Base-by-base conservation (phyloP, 2,797 vertebrate species). In the Esox lucius region DNA sequence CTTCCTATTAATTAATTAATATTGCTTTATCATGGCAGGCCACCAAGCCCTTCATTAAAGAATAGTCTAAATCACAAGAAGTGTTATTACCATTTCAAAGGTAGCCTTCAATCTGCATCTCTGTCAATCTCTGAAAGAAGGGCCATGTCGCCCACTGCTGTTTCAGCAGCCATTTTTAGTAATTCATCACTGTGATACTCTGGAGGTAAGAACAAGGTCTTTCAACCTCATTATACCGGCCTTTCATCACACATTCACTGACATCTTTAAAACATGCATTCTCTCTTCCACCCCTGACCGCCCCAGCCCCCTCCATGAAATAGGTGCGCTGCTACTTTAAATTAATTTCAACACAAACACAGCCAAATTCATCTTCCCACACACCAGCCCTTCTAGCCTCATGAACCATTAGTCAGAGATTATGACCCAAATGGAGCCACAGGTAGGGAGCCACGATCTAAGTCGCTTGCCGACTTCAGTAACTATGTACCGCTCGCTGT, bases 51-150 rank as follows among this genome's bases (percentile, higher is more conserved):
- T 88, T 87, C 87, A 86, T 92, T 84, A 88, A 85, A 69, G 62
- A 73, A 75, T 11, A 11, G 42, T 46, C 42, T 77, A 89, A 84
- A 86, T 87, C 90, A 90, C 80, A 81, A 80, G 83, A 81, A 80
- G 83, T 83, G 82, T 74, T 78, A 92, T 93, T 87, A 90, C 75
- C 89, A 91, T 89, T 90, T 93, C 88, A 92, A 91, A 91, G 87
- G 49, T 78, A 31, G 48, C 72, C 71, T 81, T 91, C 85, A 75
- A 46, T 70, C 79, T 26, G 68, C 78, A 82, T 89, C 81, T 85
- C 26, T 80, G 86, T 88, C 85, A 24, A 19, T 72, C 81, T 86
- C 59, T 72, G 84, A 75, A 82, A 89, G 83, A 70, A 81, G 89
- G 83, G 66, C 59, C 33, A 1, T 42, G 79, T 85, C 81, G 62